These are phyloP conservation scores for Bemisia tabaci DNA, from an alignment of 1,140 invertebrate genomes.

Conservation along the genomic window DNA sequence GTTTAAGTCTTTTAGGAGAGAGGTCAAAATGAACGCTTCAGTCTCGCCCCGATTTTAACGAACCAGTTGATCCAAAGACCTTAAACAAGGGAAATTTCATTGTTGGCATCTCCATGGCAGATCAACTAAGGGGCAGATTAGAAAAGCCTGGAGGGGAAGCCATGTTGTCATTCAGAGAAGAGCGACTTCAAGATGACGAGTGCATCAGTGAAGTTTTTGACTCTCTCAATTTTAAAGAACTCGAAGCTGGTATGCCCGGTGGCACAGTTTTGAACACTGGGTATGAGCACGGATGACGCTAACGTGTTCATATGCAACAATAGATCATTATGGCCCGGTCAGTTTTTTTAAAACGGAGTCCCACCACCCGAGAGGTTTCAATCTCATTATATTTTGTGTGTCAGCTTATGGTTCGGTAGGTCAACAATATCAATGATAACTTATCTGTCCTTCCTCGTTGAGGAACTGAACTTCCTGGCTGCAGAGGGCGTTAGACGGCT, in stretches of 20 bases:
- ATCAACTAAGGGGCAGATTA: neutral
- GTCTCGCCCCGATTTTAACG: neutral
- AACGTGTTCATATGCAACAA: neutral
- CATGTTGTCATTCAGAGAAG: neutral
- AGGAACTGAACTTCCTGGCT: neutral
- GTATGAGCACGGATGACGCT: neutral
- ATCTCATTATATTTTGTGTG: neutral
- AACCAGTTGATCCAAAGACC: neutral
- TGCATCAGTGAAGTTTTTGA: neutral
- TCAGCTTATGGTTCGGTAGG: neutral
- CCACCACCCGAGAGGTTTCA: neutral
- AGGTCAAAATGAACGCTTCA: neutral
- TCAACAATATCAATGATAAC: neutral
- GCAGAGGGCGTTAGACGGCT: neutral
- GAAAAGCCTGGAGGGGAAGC: neutral
- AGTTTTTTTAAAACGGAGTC: neutral
- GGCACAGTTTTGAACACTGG: neutral
- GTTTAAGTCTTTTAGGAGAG: neutral
- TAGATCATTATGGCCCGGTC: neutral
- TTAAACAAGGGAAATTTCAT: neutral
- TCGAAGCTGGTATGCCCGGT: neutral
- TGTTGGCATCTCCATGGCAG: neutral
- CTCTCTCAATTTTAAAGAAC: neutral
- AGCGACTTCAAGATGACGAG: neutral
- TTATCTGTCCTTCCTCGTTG: neutral